phyloP scores from a whole-genome alignment of 2,113 vertebrate genomes.

The Rhombomys opimus region DNA sequence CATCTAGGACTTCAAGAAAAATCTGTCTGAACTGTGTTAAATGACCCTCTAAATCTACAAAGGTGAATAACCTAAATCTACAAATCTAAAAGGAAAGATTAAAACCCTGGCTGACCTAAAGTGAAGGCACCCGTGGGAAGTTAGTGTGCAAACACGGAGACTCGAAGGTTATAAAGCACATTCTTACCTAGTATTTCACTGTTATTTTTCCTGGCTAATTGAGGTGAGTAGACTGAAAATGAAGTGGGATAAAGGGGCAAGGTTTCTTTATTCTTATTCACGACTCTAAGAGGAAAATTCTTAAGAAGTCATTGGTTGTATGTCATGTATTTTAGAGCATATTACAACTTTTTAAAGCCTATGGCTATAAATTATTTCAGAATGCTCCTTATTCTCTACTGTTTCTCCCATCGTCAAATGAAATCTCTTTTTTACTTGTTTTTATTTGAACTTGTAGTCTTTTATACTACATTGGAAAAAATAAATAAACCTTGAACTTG shows the following conservation, averaged over 20 bases:
- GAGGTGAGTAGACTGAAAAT: background rate
- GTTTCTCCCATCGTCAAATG: background rate
- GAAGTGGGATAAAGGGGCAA: background rate
- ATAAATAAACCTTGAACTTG: no score
- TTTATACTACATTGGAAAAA: background rate
- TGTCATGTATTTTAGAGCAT: background rate
- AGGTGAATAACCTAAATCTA: background rate
- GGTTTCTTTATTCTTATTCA: background rate
- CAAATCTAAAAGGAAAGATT: background rate
- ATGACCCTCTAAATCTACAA: background rate
- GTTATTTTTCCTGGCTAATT: background rate
- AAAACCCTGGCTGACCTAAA: background rate
- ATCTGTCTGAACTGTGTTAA: background rate
- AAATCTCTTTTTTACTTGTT: background rate
- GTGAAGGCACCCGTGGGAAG: background rate
- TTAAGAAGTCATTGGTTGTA: background rate
- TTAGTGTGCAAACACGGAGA: background rate
- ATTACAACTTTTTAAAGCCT: background rate
- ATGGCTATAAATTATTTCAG: background rate
- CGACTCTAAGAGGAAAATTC: background rate
- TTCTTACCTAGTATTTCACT: background rate
- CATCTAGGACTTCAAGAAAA: constrained; percentile 5
- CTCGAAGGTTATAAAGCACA: background rate
- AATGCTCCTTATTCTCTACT: background rate
- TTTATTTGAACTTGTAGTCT: fast-evolving